Percentiles rank a stretch among this genome's conserved stretches.
These are phyloP conservation scores for Sesamia nonagrioides DNA, from an alignment of 1,140 invertebrate species.

Conservation along the genomic window DNA sequence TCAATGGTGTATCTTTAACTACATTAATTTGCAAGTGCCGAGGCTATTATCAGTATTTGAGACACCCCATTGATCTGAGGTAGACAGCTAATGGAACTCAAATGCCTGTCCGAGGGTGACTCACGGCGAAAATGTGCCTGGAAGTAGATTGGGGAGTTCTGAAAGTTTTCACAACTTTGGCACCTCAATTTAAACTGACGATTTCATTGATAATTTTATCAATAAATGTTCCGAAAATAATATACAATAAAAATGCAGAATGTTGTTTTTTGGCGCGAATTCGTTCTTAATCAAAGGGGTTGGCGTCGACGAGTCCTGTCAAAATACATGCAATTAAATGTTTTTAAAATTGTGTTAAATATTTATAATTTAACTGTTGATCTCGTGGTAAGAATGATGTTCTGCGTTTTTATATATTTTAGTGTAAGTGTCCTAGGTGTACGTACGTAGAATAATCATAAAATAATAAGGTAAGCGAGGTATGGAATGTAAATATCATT, in stretches of 20 bases:
- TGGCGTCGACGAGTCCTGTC: slow-evolving; percentile 38
- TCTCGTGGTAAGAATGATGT: slow-evolving; percentile 57
- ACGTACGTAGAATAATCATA: slow-evolving; percentile 74
- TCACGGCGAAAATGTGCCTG: slow-evolving; percentile 42
- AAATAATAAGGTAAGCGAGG: slow-evolving; percentile 74
- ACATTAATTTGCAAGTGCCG: slow-evolving; percentile 52
- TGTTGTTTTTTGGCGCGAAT: slow-evolving; percentile 67
- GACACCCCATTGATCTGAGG: slow-evolving; percentile 58
- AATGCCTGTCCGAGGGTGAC: slow-evolving; percentile 9
- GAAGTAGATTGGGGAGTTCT: slow-evolving; percentile 35
- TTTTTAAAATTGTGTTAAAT: slow-evolving; percentile 54
- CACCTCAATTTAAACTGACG: slow-evolving; percentile 63
- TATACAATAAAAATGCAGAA: slow-evolving; percentile 76
- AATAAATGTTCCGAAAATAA: slow-evolving; percentile 70
- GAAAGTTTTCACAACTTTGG: slow-evolving; percentile 44
- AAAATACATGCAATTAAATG: slow-evolving; percentile 50
- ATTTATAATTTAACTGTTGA: slow-evolving; percentile 50
- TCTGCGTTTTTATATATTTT: slow-evolving; percentile 77
- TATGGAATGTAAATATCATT: slow-evolving; percentile 86
- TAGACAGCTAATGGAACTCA: slow-evolving; percentile 4
- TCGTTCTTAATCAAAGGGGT: slow-evolving; percentile 43
- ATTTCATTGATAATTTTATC: slow-evolving; percentile 69
- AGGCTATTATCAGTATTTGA: slow-evolving; percentile 66
- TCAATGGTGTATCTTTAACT: slow-evolving; percentile 49
- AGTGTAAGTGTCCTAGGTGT: slow-evolving; percentile 76